phyloP scores from a whole-genome alignment of 2,888 invertebrate species.

The Chromoteleia sp. region DNA sequence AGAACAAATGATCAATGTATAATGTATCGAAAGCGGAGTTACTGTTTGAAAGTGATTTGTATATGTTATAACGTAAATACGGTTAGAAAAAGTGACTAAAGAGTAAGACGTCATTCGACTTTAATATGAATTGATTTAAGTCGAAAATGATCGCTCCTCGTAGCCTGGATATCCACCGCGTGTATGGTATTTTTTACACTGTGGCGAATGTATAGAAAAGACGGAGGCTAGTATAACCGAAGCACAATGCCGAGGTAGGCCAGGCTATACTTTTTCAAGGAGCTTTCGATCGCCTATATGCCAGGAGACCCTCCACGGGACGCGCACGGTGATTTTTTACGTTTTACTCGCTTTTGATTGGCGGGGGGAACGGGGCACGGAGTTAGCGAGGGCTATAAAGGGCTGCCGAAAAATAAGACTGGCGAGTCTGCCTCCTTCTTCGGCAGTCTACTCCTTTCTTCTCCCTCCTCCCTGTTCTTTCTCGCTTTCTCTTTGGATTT shows the following conservation, averaged over 20 bases:
- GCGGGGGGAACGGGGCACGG: constrained; percentile 73
- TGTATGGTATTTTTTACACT: constrained; percentile 45
- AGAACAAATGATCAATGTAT: too few relatives aligned
- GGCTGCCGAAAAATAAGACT: constrained; percentile 83
- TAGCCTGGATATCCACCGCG: constrained; percentile 12
- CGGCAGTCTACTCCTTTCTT: constrained; percentile 70
- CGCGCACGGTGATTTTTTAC: constrained; percentile 81
- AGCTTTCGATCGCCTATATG: constrained; percentile 73
- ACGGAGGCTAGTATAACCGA: constrained; percentile 55
- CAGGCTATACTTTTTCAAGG: constrained; percentile 80
- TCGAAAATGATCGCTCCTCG: constrained; percentile 27
- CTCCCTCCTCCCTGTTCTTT: constrained; percentile 35
- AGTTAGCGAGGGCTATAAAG: constrained; percentile 79
- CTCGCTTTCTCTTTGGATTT: constrained; percentile 61
- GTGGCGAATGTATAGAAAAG: constrained; percentile 51
- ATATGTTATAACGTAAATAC: constrained; percentile 4
- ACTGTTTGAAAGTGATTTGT: too few relatives aligned
- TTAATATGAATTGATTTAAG: constrained; percentile 54
- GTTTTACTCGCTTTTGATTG: constrained; percentile 84
- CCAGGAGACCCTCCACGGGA: constrained; percentile 81
- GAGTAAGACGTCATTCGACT: constrained; percentile 40
- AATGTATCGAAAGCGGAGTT: too few relatives aligned
- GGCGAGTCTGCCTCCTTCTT: constrained; percentile 75
- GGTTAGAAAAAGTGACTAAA: constrained; percentile 9
- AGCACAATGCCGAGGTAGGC: constrained; percentile 66